Evolutionary conservation across 2,888 invertebrate genomes (phyloP).

Genomic region (Patella pellucida): DNA sequence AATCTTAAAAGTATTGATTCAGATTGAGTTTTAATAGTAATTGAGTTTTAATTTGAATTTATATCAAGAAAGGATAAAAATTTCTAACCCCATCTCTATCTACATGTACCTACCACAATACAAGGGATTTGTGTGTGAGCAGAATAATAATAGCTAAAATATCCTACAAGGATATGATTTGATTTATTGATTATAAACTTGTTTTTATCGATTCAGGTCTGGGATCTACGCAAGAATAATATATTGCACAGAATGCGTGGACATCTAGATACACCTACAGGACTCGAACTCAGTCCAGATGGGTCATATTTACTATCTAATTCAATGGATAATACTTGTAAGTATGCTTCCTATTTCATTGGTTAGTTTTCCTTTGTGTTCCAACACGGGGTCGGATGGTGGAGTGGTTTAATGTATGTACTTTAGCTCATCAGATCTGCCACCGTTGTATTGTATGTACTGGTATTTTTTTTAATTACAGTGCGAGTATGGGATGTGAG

Average conservation of each 20-base stretch:
- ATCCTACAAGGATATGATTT: no score
- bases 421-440: neutral
- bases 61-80: no score
- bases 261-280: conserved; percentile 96
- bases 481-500: conserved; percentile 96
- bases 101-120: neutral
- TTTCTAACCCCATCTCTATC: no score
- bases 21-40: no score
- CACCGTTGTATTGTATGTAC: neutral
- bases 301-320: conserved; percentile 89
- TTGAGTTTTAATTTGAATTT: no score
- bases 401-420: neutral
- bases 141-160: neutral
- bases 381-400: no score
- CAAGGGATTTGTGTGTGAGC: neutral
- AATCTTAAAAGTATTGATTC: no score
- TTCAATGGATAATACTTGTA: conserved; percentile 92
- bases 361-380: no score
- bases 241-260: conserved; percentile 86
- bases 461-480: conserved; percentile 45
- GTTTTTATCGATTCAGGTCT: conserved; percentile 75
- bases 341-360: conserved; percentile 17
- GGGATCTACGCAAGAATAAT: conserved; percentile 94
- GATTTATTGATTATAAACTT: no score
- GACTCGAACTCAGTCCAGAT: conserved; percentile 81